Evolutionary conservation across 2,888 invertebrate genomes (phyloP), one percentile per base, ranked within the genome.

Genomic region (Eupithecia subumbrata): DNA sequence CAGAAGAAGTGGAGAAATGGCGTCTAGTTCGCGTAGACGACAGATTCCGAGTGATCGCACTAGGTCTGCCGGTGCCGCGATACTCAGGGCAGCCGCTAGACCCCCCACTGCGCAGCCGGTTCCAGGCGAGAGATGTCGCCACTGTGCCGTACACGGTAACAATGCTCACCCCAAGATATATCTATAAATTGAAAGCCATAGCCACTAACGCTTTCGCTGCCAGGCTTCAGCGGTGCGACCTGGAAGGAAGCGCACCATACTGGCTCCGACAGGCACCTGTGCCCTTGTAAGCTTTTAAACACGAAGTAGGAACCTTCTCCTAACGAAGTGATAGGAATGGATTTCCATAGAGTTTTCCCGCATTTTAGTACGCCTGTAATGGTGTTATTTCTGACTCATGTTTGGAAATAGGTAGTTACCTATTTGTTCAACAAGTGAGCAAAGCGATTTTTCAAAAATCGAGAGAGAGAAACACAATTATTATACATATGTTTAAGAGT

Each of bases 51-150:
- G 98, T 99, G 14, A 97, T 99, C 73, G 99, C 98, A 0, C 93
- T 99, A n/a, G 99, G 99, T 1, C 88, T 99, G 77, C 98, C 99
- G 0, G 97, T 98, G 18, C 98, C 98, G 68, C 95, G 97, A 72
- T 99, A 98, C 90, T 96, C 96, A 71, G 99, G 99, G 7, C 98
- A 99, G 90, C 98, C 99, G 0, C 94, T 99, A 52, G 99, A 99
- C 95, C 99, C 99, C 34, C 99, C 99, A 0, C 94, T 99, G 45
- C 95, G 99, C 73, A 99, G 99, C 0, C 95, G 99, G 76, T 99
- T 99, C 90, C 99, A 99, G 91, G 98, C 98, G 0, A 95, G 98
- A 87, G 97, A 98, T 90, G 96, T 99, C 78, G 94, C 96, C 72
- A 93, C 95, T 74, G 91, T 95, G 80, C 95, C 96, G 22, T 98